Evolutionary conservation across 2,797 vertebrate genomes (phyloP).

Genomic region (Eulemur coronatus): DNA sequence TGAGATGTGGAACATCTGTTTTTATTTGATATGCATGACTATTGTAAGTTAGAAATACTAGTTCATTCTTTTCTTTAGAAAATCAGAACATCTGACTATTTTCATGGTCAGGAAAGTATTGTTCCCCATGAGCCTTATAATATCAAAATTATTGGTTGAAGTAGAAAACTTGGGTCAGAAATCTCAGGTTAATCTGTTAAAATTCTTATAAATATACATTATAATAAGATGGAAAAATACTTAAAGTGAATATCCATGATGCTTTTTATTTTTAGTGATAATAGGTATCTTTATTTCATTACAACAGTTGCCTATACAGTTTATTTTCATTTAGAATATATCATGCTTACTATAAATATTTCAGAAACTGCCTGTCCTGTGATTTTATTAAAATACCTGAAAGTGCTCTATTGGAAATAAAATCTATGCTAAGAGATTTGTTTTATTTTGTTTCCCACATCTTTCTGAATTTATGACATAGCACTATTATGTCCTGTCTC

Average conservation of each 20-base stretch:
- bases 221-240: not conserved
- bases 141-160: not conserved
- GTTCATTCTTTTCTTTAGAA: not conserved
- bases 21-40: not conserved
- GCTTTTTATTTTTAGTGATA: not conserved
- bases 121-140: not conserved
- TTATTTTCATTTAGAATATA: constrained; percentile 29
- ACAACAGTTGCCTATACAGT: not conserved
- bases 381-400: not conserved
- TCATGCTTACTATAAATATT: not conserved
- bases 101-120: not conserved
- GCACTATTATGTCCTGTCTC: not conserved
- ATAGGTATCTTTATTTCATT: not conserved
- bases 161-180: not conserved
- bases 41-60: not conserved
- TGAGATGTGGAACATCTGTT: not conserved
- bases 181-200: not conserved
- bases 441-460: not conserved
- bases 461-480: not conserved
- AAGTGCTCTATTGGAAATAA: not conserved
- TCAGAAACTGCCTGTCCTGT: not conserved
- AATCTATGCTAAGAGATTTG: not conserved
- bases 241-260: not conserved
- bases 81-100: not conserved
- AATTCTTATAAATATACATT: not conserved